Conservation (phyloP, 2,888 invertebrate genomes). For the Napeogenes sylphis region DNA sequence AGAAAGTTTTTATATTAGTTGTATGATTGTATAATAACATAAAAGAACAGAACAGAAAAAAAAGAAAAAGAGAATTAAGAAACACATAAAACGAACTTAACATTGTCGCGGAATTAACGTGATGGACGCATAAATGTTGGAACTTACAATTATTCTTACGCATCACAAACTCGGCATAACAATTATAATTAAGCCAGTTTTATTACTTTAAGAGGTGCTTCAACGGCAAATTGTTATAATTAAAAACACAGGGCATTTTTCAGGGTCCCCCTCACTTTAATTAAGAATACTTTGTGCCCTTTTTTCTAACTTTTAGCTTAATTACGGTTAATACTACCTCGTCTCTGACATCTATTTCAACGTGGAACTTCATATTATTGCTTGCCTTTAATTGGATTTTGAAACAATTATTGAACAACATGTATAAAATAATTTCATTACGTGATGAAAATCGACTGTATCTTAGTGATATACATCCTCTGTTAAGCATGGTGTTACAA, state of each 20-base stretch:
- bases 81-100: not conserved
- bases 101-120: too few species aligned
- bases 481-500: too few species aligned
- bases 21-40: too few species aligned
- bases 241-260: constrained; percentile 61
- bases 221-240: constrained; percentile 50
- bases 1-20: too few species aligned
- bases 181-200: constrained; percentile 37
- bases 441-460: too few species aligned
- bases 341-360: constrained; percentile 51
- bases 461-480: too few species aligned
- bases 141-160: constrained; percentile 13
- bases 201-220: constrained; percentile 36
- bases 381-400: not conserved
- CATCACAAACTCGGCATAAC: constrained; percentile 29
- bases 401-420: too few species aligned
- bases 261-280: constrained; percentile 53
- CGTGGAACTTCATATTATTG: not conserved
- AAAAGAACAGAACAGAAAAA: not conserved
- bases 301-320: constrained; percentile 56
- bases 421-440: too few species aligned
- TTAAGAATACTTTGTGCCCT: constrained; percentile 61
- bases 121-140: not conserved
- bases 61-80: not conserved
- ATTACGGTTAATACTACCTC: constrained; percentile 56